These are phyloP conservation scores for Apaloderma vittatum DNA, from an alignment of 2,113 vertebrate genomes.

Conservation along the genomic window DNA sequence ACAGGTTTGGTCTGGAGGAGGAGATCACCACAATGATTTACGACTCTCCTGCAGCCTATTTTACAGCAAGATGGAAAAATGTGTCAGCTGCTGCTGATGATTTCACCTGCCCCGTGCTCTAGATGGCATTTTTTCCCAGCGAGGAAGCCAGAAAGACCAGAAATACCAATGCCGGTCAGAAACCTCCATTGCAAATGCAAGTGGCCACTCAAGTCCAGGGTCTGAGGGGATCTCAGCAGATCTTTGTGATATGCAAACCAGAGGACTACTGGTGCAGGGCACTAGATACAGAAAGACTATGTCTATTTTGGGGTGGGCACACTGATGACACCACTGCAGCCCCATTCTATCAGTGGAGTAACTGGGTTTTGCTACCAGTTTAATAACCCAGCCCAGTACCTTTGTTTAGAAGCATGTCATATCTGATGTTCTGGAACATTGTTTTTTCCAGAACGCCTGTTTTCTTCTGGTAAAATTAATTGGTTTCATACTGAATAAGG, in stretches of 20 bases:
- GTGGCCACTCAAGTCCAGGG: not conserved
- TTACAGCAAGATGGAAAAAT: constrained; percentile 3
- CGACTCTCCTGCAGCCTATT: not conserved
- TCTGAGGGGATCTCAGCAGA: not conserved
- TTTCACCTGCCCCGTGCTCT: not conserved
- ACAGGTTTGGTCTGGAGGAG: not conserved
- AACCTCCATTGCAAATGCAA: not conserved
- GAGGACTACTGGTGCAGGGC: not conserved
- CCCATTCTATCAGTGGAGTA: not conserved
- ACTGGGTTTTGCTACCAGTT: not conserved
- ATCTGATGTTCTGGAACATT: not conserved
- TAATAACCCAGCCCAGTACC: not conserved
- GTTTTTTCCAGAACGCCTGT: not conserved
- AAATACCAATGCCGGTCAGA: not conserved
- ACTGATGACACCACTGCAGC: not conserved
- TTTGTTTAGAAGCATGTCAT: not conserved
- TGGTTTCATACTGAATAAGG: not conserved
- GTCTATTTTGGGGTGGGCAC: not conserved
- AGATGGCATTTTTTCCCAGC: constrained; percentile 9
- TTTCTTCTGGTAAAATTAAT: not conserved
- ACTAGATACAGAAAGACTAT: not conserved
- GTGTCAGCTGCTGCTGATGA: not conserved
- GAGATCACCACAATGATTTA: not conserved
- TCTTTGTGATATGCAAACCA: not conserved
- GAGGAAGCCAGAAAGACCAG: not conserved